A percentile compares a stretch with the other conserved stretches of the same genome.
Conservation (phyloP, 2,113 vertebrate genomes). For the Probosciger aterrimus region DNA sequence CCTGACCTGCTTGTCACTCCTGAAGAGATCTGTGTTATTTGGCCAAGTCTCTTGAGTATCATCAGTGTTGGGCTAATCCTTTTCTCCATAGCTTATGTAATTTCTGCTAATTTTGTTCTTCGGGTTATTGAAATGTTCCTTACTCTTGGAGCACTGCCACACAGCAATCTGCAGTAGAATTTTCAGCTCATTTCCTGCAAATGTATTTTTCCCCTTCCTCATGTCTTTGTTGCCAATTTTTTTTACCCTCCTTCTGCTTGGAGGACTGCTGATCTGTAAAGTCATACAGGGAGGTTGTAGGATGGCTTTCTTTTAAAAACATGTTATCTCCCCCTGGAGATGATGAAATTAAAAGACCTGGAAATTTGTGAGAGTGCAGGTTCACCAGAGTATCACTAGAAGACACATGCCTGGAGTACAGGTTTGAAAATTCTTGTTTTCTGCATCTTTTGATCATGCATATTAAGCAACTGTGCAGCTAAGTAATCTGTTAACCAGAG, state of each 20-base stretch:
- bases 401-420: not conserved
- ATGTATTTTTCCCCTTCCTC: not conserved
- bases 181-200: not conserved
- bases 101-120: not conserved
- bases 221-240: not conserved
- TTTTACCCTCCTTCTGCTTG: not conserved
- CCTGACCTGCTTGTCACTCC: not conserved
- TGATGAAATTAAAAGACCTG: not conserved
- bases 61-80: not conserved
- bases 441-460: not conserved
- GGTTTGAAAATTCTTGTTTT: not conserved
- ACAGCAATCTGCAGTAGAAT: not conserved
- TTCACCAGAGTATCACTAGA: not conserved
- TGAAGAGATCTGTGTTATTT: not conserved
- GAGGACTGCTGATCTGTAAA: not conserved
- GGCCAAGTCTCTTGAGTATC: not conserved
- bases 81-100: not conserved
- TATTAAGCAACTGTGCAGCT: not conserved
- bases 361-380: not conserved
- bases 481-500: not conserved
- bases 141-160: not conserved
- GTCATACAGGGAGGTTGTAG: not conserved
- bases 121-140: not conserved
- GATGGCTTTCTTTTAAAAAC: not conserved
- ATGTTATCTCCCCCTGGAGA: not conserved